Evolutionary conservation across 2,888 invertebrate species (phyloP), one percentile per base, ranked within the genome.

Genomic region (Timandra comae): DNA sequence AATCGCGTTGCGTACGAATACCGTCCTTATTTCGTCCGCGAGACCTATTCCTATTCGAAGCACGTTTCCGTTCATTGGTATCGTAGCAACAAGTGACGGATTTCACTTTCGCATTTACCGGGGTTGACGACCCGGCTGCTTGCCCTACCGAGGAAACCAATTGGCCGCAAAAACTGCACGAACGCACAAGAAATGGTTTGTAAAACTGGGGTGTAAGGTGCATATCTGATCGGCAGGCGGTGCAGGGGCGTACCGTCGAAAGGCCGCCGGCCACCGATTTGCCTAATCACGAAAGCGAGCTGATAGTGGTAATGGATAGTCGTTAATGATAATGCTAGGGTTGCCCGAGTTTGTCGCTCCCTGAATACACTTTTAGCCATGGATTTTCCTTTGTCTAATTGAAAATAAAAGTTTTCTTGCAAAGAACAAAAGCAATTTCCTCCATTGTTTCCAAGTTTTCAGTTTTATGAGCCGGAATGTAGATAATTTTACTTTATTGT

Each of bases 81-180:
- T 58, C 62, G 53, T 62, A 63, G 67, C 72, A 73, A 73, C 71
- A 74, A 75, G 74, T 75, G 73, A 75, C 59, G 61, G 69, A 70
- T 74, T 74, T 72, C 74, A 74, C 76, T 77, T 76, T 76, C 73
- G 62, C 63, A 54, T 63, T 56, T 55, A 41, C 52, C 40, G 56
- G 57, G 70, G 59, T 62, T 62, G 52, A 45, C 61, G 63, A 60
- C 69, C 72, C 52, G 44, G 49, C 41, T 51, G 58, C 59, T 63
- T 58, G 61, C 56, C 58, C 59, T 63, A 52, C 43, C 53, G 53
- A 44, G 49, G 43, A 56, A 55, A 53, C 48, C 53, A 51, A 58
- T 52, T 52, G 46, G 49, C 44, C 37, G 46, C 44, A 50, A 49
- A 54, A 54, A 48, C 51, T 28, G 28, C 41, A 38, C 41, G 31